Evolutionary conservation across 2,797 vertebrate species (phyloP), one percentile per base, ranked within the genome.

Genomic region (Myripristis jacobus): DNA sequence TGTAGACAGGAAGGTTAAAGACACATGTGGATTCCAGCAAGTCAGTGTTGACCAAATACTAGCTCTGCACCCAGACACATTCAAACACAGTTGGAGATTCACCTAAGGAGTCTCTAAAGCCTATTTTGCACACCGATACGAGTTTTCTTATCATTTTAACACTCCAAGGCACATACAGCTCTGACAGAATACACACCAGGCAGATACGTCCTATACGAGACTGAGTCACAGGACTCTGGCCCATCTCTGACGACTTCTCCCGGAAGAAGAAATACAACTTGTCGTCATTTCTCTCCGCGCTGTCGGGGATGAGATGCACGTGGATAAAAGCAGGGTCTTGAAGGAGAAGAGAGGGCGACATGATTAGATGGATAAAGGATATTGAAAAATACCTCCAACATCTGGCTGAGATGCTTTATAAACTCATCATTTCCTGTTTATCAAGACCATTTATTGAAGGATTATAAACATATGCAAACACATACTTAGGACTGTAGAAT

Each of bases 251-350:
- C 0, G 97, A 97, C 86, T 97, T 98, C 92, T 99, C 98, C 0
- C 98, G 96, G 88, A 99, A 99, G 94, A 99, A 99, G 88, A 99
- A 99, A 86, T 99, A 99, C 46, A 99, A 95, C 77, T 99, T 99
- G 94, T 99, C 96, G 0, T 99, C 98, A 0, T 99, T 99, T 80
- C 94, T 95, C 90, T 99, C 98, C 0, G 95, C 95, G 2, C 97
- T 99, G 92, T 99, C 98, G 0, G 98, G 98, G 82, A 99, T 98
- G 77, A 98, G 96, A 84, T 98, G 96, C 1, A 96, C 95, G 0
- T 95, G 96, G 82, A 99, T 94, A 5, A 99, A 99, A 0, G 96
- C 95, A 2, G 98, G 98, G 69, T 99, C 98, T 99, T 92, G 15
- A 79, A 85, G 64, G 64, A 71, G 66, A 66, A 73, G 52, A 84